Evolutionary conservation across 2,888 invertebrate species (phyloP).

Genomic region (Eupithecia tripunctaria): DNA sequence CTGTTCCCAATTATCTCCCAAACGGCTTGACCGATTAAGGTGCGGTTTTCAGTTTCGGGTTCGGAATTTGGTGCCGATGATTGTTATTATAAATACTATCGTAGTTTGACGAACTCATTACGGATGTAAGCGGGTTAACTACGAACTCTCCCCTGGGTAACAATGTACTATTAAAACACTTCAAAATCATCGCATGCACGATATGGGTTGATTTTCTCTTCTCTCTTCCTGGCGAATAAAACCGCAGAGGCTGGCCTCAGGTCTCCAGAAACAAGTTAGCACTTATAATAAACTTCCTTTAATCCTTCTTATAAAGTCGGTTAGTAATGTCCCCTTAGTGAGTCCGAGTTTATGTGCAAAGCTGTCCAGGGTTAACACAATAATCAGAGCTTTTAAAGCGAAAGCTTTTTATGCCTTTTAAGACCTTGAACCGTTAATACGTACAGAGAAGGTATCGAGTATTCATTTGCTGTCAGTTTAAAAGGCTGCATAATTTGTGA

Average conservation of each 20-base stretch:
- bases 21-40: no score
- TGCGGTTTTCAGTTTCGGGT: no score
- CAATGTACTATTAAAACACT: no score
- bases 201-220: no score
- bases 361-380: background rate
- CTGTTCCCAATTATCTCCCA: no score
- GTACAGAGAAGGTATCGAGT: background rate
- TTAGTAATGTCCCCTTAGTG: background rate
- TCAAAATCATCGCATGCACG: background rate
- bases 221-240: background rate
- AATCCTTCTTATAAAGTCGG: no score
- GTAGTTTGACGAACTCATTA: no score
- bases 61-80: no score
- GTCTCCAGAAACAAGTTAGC: background rate
- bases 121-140: no score
- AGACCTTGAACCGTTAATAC: conserved; percentile 2
- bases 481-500: conserved; percentile 3
- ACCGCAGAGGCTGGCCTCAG: background rate
- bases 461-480: background rate
- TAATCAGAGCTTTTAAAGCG: background rate
- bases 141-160: no score
- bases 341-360: background rate
- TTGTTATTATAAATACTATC: no score
- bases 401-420: background rate
- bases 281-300: no score